phyloP scores from a whole-genome alignment of 2,797 vertebrate genomes.

The Sebastes melanostomus region DNA sequence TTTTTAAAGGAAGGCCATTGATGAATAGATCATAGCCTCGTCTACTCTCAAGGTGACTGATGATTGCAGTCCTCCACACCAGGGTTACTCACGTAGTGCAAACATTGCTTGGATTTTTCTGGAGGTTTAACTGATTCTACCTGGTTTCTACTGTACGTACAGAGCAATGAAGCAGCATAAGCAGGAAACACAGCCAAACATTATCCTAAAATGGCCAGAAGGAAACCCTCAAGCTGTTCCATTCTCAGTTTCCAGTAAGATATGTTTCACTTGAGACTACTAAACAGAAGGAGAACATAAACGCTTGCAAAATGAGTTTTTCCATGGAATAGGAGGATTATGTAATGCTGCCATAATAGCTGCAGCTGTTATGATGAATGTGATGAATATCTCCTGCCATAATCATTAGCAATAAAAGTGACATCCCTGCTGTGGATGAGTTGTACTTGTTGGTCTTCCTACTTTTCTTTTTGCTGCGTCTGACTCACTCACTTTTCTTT shows the following conservation, averaged over 20 bases:
- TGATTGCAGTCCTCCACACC: not conserved
- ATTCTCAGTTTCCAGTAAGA: conserved; percentile 21
- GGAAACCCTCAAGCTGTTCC: conserved; percentile 37
- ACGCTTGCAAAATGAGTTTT: conserved; percentile 23
- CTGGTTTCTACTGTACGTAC: not conserved
- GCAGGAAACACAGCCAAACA: conserved; percentile 11
- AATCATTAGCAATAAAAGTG: conserved; percentile 45
- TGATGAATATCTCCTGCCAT: conserved; percentile 34
- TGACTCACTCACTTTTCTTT: not conserved
- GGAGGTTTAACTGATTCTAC: not conserved
- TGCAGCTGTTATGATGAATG: conserved; percentile 25
- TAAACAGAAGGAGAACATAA: conserved; percentile 10
- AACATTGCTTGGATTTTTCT: not conserved
- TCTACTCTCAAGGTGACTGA: not conserved
- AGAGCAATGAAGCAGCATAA: conserved; percentile 12
- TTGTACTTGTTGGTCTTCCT: conserved; percentile 8
- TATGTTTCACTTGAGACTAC: conserved; percentile 18
- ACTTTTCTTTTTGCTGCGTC: not conserved
- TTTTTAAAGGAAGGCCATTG: not conserved
- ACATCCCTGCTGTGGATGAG: conserved; percentile 9
- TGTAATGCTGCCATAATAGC: conserved; percentile 22
- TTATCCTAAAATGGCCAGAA: conserved; percentile 40
- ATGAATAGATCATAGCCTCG: not conserved
- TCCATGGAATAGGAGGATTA: conserved; percentile 16
- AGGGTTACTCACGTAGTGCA: not conserved